phyloP scores from a whole-genome alignment of 2,797 vertebrate species.

The Myotis daubentonii region DNA sequence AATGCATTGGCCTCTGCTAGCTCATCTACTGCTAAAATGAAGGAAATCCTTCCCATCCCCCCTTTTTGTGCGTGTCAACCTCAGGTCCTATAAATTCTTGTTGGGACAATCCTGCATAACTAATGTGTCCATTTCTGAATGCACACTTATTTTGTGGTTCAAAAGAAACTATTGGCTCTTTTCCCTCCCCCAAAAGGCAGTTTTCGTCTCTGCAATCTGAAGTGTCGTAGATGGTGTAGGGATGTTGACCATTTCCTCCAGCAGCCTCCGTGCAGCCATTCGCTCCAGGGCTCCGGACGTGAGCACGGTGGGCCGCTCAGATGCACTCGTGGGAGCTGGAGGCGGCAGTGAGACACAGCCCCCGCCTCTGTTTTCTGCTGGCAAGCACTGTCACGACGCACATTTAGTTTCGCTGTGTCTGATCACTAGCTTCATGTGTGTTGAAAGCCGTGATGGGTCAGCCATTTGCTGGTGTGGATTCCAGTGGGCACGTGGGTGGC shows the following conservation, averaged over 20 bases:
- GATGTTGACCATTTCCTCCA: neutral
- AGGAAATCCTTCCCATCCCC: neutral
- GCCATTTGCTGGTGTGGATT: neutral
- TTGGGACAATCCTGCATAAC: neutral
- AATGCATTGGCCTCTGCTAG: neutral
- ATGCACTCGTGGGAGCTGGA: neutral
- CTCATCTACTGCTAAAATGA: neutral
- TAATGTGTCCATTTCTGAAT: constrained; percentile 29
- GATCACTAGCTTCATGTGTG: neutral
- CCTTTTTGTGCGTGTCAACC: neutral
- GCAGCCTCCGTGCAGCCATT: neutral
- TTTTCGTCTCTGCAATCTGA: neutral
- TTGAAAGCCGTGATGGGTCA: neutral
- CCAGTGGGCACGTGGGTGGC: neutral
- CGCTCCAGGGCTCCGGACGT: too few species aligned
- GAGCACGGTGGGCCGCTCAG: neutral
- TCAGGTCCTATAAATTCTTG: neutral
- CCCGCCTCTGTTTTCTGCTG: neutral
- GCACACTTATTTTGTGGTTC: neutral
- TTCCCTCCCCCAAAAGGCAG: neutral
- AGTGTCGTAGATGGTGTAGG: neutral
- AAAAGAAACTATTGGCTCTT: neutral
- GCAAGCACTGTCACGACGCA: accelerated
- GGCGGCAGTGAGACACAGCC: neutral
- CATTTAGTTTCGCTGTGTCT: neutral